Evolutionary conservation across 2,113 vertebrate genomes (phyloP).

Genomic region (Colaptes auratus): DNA sequence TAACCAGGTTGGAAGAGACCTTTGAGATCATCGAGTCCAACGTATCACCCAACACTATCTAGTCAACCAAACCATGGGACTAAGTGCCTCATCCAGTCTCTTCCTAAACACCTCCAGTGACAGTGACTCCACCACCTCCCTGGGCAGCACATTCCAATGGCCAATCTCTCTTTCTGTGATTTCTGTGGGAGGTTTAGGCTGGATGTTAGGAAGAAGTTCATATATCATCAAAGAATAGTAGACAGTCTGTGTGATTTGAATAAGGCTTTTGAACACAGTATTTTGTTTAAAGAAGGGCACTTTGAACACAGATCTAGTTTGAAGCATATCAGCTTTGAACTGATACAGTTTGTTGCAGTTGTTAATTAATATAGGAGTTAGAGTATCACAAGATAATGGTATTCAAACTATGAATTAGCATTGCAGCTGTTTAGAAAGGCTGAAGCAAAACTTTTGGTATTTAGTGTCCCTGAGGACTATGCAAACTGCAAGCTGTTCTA

Average conservation of each 20-base stretch:
- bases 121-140: too few species aligned
- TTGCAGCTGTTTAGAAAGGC: neutral
- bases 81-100: too few species aligned
- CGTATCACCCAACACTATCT: too few species aligned
- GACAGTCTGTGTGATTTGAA: neutral
- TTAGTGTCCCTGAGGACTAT: neutral
- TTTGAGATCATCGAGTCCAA: too few species aligned
- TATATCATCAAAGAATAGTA: neutral
- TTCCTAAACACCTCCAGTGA: too few species aligned
- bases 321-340: neutral
- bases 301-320: neutral
- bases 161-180: too few species aligned
- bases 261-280: neutral
- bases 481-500: neutral
- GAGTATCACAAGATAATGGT: neutral
- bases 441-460: neutral
- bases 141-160: too few species aligned
- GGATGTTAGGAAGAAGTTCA: neutral
- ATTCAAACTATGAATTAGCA: neutral
- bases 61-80: too few species aligned
- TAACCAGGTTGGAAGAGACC: too few species aligned
- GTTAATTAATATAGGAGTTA: neutral
- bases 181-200: too few species aligned
- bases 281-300: neutral
- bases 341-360: neutral